A percentile compares a stretch with the other conserved stretches of the same genome.
Conservation (phyloP, 30 jellyfish, hydroid and myxozoan species). For the Hydra vulgaris region DNA sequence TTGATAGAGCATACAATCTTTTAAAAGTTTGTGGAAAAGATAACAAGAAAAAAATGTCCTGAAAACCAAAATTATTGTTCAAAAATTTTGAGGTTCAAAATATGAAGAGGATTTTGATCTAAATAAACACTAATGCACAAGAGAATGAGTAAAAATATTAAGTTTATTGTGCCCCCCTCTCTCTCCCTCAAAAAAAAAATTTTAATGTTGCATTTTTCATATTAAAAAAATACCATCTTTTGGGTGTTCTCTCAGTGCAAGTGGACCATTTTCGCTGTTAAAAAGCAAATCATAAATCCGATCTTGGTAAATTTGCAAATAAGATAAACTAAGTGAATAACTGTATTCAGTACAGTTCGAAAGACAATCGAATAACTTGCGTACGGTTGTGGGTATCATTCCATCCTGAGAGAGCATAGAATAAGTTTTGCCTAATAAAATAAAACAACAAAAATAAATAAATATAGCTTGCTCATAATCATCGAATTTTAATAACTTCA, state of each 20-base stretch:
- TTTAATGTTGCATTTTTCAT: not conserved
- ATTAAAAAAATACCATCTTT: slow-evolving; percentile 44
- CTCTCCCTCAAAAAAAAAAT: no score
- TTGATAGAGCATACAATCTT: no score
- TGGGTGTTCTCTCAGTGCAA: slow-evolving; percentile 84
- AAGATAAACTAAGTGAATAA: slow-evolving; percentile 43
- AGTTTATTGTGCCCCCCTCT: no score
- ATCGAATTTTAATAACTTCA: not conserved
- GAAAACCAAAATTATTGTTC: no score
- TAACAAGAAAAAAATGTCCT: no score
- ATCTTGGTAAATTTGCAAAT: slow-evolving; percentile 73
- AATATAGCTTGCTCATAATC: not conserved
- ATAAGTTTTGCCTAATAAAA: slow-evolving; percentile 48
- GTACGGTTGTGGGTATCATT: slow-evolving; percentile 48
- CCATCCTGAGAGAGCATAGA: slow-evolving; percentile 75
- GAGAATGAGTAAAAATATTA: no score
- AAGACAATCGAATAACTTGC: slow-evolving; percentile 27
- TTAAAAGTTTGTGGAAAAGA: no score
- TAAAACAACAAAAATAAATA: not conserved
- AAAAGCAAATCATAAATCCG: slow-evolving; percentile 64
- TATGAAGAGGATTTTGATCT: no score
- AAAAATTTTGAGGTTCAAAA: no score
- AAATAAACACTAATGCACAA: no score
- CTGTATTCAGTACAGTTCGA: slow-evolving; percentile 16
- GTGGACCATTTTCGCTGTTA: slow-evolving; percentile 35